Percentiles rank a stretch among this genome's conserved stretches.
phyloP scores from a whole-genome alignment of 1,140 invertebrate genomes.

The Drosophila tristis region DNA sequence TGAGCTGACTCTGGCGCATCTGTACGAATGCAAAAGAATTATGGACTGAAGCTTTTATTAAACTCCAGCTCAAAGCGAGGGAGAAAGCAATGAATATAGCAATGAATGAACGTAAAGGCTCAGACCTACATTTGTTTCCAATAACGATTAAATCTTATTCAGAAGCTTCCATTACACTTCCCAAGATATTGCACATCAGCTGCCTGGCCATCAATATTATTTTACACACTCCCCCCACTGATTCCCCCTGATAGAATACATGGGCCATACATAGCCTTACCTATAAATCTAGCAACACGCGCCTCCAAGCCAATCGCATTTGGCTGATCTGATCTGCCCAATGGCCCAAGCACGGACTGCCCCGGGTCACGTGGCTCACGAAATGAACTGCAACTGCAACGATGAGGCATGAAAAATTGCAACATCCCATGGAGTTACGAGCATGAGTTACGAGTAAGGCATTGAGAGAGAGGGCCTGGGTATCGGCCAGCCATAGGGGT shows the following conservation, averaged over 20 bases:
- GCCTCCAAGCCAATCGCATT: slow-evolving; percentile 25
- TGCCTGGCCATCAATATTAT: slow-evolving; percentile 16
- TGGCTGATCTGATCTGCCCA: slow-evolving; percentile 15
- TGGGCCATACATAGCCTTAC: slow-evolving; percentile 15
- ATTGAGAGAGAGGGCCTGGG: background rate
- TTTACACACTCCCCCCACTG: slow-evolving; percentile 14
- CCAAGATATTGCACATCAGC: slow-evolving; percentile 1
- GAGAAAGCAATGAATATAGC: no score
- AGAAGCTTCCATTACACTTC: slow-evolving; percentile 29
- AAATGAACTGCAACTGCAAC: slow-evolving; percentile 44
- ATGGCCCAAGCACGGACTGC: slow-evolving; percentile 22
- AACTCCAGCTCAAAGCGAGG: background rate
- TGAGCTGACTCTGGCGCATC: background rate
- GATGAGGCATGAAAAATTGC: slow-evolving; percentile 61
- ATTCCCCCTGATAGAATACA: background rate
- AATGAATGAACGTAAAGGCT: no score
- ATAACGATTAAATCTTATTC: slow-evolving; percentile 26
- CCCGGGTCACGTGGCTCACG: slow-evolving; percentile 59
- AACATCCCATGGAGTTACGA: slow-evolving; percentile 10
- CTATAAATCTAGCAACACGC: slow-evolving; percentile 58
- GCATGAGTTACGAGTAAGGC: slow-evolving; percentile 9
- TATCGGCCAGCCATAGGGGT: slow-evolving; percentile 28
- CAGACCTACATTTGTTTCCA: background rate
- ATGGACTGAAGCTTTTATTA: background rate
- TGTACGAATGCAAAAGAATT: background rate